phyloP scores from a whole-genome alignment of 2,797 vertebrate genomes.

The Peromyscus attwateri region DNA sequence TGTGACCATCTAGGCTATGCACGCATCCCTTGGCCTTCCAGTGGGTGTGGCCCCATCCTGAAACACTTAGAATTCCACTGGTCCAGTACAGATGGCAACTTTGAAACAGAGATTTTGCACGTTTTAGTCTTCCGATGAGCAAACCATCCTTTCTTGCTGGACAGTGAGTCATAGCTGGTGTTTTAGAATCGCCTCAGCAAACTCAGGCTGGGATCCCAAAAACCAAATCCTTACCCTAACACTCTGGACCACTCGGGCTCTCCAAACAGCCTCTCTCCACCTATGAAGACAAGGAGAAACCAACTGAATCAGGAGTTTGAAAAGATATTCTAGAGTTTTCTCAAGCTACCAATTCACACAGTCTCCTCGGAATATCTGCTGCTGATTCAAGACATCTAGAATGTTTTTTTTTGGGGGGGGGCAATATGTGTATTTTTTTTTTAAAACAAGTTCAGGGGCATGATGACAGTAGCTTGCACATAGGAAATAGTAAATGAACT shows the following conservation, averaged over 20 bases:
- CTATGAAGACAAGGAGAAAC: neutral
- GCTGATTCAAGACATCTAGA: neutral
- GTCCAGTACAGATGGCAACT: neutral
- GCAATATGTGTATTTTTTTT: neutral
- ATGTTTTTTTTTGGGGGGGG: too few relatives aligned
- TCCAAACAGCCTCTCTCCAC: neutral
- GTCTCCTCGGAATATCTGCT: neutral
- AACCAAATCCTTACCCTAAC: fast-evolving
- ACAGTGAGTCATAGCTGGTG: neutral
- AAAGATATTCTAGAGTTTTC: neutral
- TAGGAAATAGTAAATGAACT: neutral
- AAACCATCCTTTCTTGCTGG: neutral
- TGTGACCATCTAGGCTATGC: too few relatives aligned
- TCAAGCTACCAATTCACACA: neutral
- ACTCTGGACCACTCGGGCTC: neutral
- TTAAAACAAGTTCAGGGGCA: neutral
- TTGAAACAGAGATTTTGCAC: neutral
- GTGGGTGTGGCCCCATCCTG: neutral
- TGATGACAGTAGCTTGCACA: neutral
- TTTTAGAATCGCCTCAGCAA: neutral
- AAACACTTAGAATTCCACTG: neutral
- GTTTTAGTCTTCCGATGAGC: neutral
- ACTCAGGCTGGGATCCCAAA: neutral
- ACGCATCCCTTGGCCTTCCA: neutral
- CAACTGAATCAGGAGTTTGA: neutral